A percentile compares a stretch with the other conserved stretches of the same genome.
Evolutionary conservation across 2,113 vertebrate species (phyloP).

Genomic region (Protomyctophum bolini): DNA sequence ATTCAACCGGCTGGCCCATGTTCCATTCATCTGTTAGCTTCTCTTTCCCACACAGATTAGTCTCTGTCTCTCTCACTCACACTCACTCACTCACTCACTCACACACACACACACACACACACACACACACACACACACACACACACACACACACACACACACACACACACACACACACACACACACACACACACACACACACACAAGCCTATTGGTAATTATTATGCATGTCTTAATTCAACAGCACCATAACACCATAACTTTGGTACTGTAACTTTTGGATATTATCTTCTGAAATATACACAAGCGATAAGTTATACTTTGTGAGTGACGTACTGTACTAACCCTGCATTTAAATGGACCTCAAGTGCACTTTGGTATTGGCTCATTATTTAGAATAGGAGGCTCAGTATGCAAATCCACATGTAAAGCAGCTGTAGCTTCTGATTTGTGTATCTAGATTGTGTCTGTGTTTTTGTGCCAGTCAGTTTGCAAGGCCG

Average conservation of each 20-base stretch:
- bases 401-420: neutral
- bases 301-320: neutral
- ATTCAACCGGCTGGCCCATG: slow-evolving; percentile 26
- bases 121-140: neutral
- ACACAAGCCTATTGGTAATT: neutral
- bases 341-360: neutral
- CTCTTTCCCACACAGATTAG: slow-evolving; percentile 53
- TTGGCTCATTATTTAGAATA: neutral
- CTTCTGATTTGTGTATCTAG: too few relatives aligned
- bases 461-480: too few relatives aligned
- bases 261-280: neutral
- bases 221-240: neutral
- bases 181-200: slow-evolving; percentile 23
- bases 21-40: slow-evolving; percentile 52
- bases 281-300: neutral
- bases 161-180: neutral
- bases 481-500: too few relatives aligned
- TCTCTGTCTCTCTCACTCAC: neutral
- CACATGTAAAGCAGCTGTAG: neutral
- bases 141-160: slow-evolving; percentile 20
- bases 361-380: neutral
- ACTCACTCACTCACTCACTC: slow-evolving; percentile 2
- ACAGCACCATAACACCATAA: neutral
- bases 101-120: slow-evolving; percentile 4
- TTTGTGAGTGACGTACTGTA: neutral